Evolutionary conservation across 2,797 vertebrate genomes (phyloP), one percentile per base, ranked within the genome.

Genomic region (Enteromius anoplus): DNA sequence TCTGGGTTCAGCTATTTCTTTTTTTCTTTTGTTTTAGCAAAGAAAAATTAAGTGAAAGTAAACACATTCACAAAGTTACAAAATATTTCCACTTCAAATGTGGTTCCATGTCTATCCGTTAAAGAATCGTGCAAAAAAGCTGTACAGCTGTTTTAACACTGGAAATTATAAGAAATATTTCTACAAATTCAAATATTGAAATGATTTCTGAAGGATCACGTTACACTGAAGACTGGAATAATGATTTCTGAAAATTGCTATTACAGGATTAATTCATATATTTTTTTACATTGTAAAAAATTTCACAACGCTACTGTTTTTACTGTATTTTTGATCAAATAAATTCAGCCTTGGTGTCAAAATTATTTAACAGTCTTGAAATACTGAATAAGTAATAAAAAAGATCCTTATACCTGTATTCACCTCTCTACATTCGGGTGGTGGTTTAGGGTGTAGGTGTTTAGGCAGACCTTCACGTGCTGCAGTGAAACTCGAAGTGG

Each of bases 341-440:
- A 29, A 45, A 29, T 26, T 26, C 4, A 60, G 34, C 8, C 49
- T 58, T 62, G 55, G n/a, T 17, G 23, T 60, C 37, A 76, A 62
- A 58, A 76, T 17, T 19, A 32, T 21, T 19, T 8, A 49, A 71
- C 17, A 72, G 21, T 12, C 9, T 32, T 34, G 15, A 55, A 42
- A 40, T 26, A 32, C 29, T 65, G 37, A 37, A 17, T 68, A 4
- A 66, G 26, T 55, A 49, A 21, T 70, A 49, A 49, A 2, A 72
- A 37, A 76, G n/a, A 21, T 14, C 4, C 71, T 55, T 92, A 92
- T 85, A 97, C 96, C 95, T 95, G 90, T 93, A 3, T 21, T 81
- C 40, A 40, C 79, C 73, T 94, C 91, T 2, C 83, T 88, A 45
- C 92, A 89, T 66, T 85, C 71, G 47, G 93, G 73, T 5, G 92